Evolutionary conservation across 2,113 vertebrate genomes (phyloP).

Genomic region (Oryctolagus cuniculus): mOryCun1.1 NC_091432.1:163946501-163947000

Average conservation of each 20-base stretch:
- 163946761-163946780: background rate
- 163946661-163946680: background rate
- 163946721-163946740: background rate
- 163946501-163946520: background rate
- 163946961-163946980: background rate
- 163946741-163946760: background rate
- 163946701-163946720: background rate
- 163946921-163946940: background rate
- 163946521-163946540: background rate
- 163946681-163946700: background rate
- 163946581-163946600: background rate
- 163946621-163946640: background rate
- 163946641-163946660: background rate
- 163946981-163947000: background rate
- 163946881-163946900: background rate
- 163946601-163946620: background rate
- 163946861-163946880: background rate
- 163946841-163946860: background rate
- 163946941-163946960: background rate
- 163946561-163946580: background rate
- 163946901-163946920: background rate
- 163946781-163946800: background rate
- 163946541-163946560: background rate
- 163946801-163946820: background rate
- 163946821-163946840: background rate